Conservation (phyloP, 2,888 invertebrate genomes). For the Hemistola chrysoprasaria region DNA sequence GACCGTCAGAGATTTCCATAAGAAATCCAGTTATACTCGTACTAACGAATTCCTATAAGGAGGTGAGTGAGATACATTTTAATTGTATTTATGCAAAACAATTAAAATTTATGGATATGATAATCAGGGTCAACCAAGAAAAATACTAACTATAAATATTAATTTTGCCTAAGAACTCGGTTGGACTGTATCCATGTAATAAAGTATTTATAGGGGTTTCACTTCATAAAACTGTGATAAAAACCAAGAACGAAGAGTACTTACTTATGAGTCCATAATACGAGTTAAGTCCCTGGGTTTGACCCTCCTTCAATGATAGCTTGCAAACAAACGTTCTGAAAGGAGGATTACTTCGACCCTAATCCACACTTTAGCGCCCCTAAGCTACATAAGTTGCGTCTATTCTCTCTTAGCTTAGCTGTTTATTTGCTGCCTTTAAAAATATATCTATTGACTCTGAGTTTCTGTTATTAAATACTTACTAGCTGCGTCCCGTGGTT, state of each 20-base stretch:
- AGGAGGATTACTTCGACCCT: constrained; percentile 25
- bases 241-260: constrained; percentile 1
- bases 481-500: no score
- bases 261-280: constrained; percentile 15
- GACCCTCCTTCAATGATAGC: constrained; percentile 22
- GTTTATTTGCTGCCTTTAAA: constrained; percentile 6
- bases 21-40: no score
- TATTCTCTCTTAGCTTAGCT: constrained; percentile 14
- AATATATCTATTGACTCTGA: background rate
- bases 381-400: constrained; percentile 19
- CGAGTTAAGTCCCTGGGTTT: constrained; percentile 16
- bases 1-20: no score
- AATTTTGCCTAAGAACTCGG: no score
- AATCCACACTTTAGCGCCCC: constrained; percentile 24
- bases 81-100: no score
- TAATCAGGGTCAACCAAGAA: no score
- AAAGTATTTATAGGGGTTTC: background rate
- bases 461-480: no score
- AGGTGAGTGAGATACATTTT: no score
- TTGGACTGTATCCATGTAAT: no score
- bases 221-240: background rate
- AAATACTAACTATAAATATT: no score
- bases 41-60: no score
- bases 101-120: no score
- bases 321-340: constrained; percentile 25